Conservation (phyloP, 2,797 vertebrate genomes). For the Fistularia commersonii region DNA sequence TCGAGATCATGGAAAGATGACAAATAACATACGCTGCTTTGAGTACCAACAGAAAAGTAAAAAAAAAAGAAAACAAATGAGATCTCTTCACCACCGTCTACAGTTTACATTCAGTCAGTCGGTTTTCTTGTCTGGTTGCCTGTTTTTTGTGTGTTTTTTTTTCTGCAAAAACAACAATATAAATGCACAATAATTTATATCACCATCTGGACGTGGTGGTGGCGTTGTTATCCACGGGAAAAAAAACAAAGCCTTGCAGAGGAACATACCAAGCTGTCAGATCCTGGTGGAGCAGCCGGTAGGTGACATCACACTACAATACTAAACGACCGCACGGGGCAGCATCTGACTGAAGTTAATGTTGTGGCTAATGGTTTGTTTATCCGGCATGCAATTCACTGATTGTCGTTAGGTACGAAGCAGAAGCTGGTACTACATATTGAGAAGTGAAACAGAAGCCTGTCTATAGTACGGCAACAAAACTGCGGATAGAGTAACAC, state of each 20-base stretch:
- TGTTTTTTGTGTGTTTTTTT: constrained; percentile 37
- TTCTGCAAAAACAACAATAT: constrained; percentile 48
- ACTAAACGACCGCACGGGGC: constrained; percentile 34
- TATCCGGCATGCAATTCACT: constrained; percentile 64
- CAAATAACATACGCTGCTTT: constrained; percentile 18
- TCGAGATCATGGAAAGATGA: constrained; percentile 35
- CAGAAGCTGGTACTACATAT: constrained; percentile 50
- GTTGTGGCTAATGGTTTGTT: constrained; percentile 48
- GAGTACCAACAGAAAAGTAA: constrained; percentile 48
- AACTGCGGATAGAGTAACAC: constrained; percentile 43
- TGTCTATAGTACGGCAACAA: constrained; percentile 50
- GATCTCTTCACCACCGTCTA: constrained; percentile 61
- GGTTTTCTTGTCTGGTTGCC: constrained; percentile 68
- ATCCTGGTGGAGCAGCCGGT: constrained; percentile 18
- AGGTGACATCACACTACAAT: constrained; percentile 42
- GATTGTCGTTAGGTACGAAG: constrained; percentile 47
- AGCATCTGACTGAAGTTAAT: constrained; percentile 50
- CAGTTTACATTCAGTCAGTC: constrained; percentile 82
- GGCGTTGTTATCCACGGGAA: constrained; percentile 31
- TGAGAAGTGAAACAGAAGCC: constrained; percentile 52
- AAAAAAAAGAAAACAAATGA: constrained; percentile 51
- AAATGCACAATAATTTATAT: constrained; percentile 59
- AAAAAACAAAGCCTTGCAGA: constrained; percentile 9
- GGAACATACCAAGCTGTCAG: constrained; percentile 10
- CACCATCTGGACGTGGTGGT: constrained; percentile 36